Base-by-base conservation (phyloP, 2,888 invertebrate genomes). In the Pogonocherus hispidulus region DNA sequence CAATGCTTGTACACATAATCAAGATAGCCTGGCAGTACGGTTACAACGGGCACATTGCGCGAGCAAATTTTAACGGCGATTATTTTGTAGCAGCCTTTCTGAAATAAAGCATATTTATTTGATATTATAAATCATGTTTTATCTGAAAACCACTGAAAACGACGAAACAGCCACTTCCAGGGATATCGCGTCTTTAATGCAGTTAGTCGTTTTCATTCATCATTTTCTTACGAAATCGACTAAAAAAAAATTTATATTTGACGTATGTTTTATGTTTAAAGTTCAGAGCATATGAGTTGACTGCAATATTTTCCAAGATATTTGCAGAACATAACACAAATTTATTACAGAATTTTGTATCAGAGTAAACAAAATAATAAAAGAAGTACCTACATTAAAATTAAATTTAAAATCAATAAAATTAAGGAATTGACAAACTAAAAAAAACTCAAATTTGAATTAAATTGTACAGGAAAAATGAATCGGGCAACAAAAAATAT, bases 21-120 rank as follows among this genome's bases (percentile, higher is more conserved):
- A 66, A 63, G 69, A 64, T 64, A 66, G 69, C 62, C 23, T 4
- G 66, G 46, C 52, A 52, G 23, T 66, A 47, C 55, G 62, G 60
- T 69, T 52, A 63, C 60, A 66, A 57, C 62, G 57, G 51, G 66
- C 69, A 57, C 52, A 66, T 66, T 66, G 62, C 69, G 62, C 69
- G 46, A 54, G 66, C 19, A 37, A 66, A 66, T 66, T 69, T 65
- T 66, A 63, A 41, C 66, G 37, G 32, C 66, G 63, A 65, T 60
- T 63, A 65, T 66, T 52, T 51, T 54, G 14, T 14, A 20, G 19
- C 52, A 44, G 27, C 41, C 32, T 59, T 62, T 69, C 14, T 32
- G 32, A 66, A 63, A 63, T 56, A 41, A 63, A 69, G 64, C 66
- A 35, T 18, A 55, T 35, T n/a, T n/a, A n/a, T n/a, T 37, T 3